Percentiles rank a stretch among this genome's conserved stretches.
Conservation (phyloP, 2,113 vertebrate species). For the Leptodactylus fuscus region DNA sequence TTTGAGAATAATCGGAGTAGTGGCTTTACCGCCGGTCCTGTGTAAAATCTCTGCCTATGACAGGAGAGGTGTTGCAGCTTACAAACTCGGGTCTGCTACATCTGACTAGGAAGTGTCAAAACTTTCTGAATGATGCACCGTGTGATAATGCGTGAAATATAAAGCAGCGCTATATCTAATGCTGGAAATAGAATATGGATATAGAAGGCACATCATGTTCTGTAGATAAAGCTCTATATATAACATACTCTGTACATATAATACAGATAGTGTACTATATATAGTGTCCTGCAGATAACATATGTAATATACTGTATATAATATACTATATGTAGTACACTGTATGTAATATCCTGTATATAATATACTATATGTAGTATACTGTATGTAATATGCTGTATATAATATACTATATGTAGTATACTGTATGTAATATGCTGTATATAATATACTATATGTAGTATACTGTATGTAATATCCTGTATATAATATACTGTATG, state of each 20-base stretch:
- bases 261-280: not conserved
- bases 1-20: too few relatives aligned
- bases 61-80: not conserved
- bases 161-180: too few relatives aligned
- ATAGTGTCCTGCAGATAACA: not conserved
- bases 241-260: not conserved
- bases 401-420: not conserved
- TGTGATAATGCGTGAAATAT: too few relatives aligned
- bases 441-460: not conserved
- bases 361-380: not conserved
- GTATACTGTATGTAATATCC: not conserved
- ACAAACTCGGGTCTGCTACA: not conserved
- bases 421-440: not conserved
- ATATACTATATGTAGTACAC: not conserved
- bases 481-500: too few relatives aligned
- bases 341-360: not conserved
- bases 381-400: too few relatives aligned
- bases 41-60: not conserved
- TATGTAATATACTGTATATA: not conserved
- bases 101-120: not conserved
- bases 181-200: not conserved
- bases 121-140: not conserved
- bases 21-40: not conserved
- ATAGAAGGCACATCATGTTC: not conserved
- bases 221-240: not conserved